These are phyloP conservation scores for Oncorhynchus gorbuscha DNA, from an alignment of 2,113 vertebrate genomes.

Conservation along the genomic window DNA sequence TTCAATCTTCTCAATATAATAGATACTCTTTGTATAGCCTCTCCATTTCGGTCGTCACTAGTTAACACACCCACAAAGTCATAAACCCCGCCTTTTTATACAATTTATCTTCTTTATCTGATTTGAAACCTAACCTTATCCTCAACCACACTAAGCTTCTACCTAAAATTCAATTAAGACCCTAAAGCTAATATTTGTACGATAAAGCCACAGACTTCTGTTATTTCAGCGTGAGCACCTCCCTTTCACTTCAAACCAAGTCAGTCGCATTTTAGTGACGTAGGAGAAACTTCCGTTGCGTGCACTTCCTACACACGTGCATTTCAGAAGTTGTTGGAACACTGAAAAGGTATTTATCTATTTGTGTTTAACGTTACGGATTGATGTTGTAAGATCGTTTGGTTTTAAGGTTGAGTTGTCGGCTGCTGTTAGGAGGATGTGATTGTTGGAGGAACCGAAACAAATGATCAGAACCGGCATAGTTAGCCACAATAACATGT, in stretches of 20 bases:
- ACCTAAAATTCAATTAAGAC: background rate
- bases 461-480: background rate
- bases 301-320: background rate
- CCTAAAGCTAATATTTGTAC: background rate
- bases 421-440: background rate
- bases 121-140: background rate
- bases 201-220: background rate
- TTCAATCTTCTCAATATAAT: background rate
- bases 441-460: background rate
- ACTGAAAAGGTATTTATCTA: background rate
- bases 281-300: background rate
- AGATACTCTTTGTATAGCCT: background rate
- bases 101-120: background rate
- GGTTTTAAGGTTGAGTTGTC: background rate
- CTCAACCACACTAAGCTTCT: background rate
- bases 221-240: background rate
- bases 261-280: constrained; percentile 1
- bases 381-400: background rate
- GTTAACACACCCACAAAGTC: background rate
- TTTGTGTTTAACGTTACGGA: background rate
- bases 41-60: background rate
- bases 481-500: background rate
- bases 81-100: background rate
- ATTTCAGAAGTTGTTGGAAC: background rate
- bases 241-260: background rate